Conservation (phyloP, 2,888 invertebrate genomes). For the Nudaria mundana region DNA sequence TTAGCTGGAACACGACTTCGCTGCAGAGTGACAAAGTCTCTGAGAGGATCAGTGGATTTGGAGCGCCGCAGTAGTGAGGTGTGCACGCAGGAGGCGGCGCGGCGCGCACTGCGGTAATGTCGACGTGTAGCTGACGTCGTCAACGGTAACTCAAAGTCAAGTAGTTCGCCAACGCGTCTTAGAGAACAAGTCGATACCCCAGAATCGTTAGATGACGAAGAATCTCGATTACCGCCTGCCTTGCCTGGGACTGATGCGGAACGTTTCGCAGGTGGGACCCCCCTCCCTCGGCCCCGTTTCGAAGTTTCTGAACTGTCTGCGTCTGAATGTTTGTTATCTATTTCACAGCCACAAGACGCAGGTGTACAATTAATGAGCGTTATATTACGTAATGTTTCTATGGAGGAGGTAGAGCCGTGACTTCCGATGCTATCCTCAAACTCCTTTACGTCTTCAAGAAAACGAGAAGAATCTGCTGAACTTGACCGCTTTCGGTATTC, state of each 20-base stretch:
- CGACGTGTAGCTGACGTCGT: conserved; percentile 78
- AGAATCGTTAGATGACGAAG: conserved; percentile 91
- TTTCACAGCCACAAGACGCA: conserved; percentile 57
- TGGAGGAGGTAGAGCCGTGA: conserved; percentile 68
- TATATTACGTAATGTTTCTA: conserved; percentile 71
- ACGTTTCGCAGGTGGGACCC: conserved; percentile 32
- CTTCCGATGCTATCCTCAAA: conserved; percentile 66
- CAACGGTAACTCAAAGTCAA: conserved; percentile 83
- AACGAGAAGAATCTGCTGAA: conserved; percentile 87
- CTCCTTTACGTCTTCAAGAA: conserved; percentile 83
- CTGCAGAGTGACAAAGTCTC: conserved; percentile 79
- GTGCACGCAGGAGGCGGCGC: conserved; percentile 80
- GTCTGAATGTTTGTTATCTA: conserved; percentile 57
- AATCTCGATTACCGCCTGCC: conserved; percentile 86
- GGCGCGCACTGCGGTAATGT: conserved; percentile 78
- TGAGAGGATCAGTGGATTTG: conserved; percentile 84
- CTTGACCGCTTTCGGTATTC: conserved; percentile 83
- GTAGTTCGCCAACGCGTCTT: conserved; percentile 71
- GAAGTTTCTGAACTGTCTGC: conserved; percentile 68
- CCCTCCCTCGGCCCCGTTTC: conserved; percentile 31
- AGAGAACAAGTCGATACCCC: conserved; percentile 87
- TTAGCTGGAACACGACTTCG: conserved; percentile 82
- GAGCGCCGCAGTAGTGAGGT: conserved; percentile 84
- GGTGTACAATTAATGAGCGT: conserved; percentile 48
- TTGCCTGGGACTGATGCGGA: conserved; percentile 83